Evolutionary conservation across 2,797 vertebrate genomes (phyloP).

Genomic region (Cirrhinus mrigala): DNA sequence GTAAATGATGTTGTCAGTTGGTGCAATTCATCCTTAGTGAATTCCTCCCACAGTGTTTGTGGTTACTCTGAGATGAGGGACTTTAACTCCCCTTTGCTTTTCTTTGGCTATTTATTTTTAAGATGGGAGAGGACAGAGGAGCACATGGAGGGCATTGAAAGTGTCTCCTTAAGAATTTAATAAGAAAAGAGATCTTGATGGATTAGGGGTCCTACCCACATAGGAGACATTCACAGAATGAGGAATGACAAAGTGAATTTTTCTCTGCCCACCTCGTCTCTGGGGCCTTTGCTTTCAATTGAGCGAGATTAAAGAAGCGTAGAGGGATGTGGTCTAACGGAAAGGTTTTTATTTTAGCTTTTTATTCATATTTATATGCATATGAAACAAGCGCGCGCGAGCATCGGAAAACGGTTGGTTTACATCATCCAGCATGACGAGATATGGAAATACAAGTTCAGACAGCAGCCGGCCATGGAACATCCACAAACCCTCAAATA

Average conservation of each 20-base stretch:
- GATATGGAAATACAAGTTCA: slow-evolving; percentile 34
- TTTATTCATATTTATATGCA: slow-evolving; percentile 86
- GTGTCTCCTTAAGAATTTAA: slow-evolving; percentile 85
- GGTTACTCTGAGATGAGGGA: slow-evolving; percentile 53
- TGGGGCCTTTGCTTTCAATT: slow-evolving; percentile 82
- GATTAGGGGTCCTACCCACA: slow-evolving; percentile 83
- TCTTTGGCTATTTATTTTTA: slow-evolving; percentile 81
- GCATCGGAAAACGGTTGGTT: slow-evolving; percentile 72
- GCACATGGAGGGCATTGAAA: slow-evolving; percentile 80
- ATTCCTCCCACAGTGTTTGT: slow-evolving; percentile 6
- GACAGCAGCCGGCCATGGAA: slow-evolving; percentile 10
- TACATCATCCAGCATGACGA: slow-evolving; percentile 56
- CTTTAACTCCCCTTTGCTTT: slow-evolving; percentile 72
- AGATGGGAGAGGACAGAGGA: slow-evolving; percentile 80
- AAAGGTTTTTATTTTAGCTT: slow-evolving; percentile 70
- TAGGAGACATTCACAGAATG: slow-evolving; percentile 84
- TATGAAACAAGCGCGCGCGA: slow-evolving; percentile 78
- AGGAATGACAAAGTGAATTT: slow-evolving; percentile 81
- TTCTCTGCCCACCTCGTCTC: slow-evolving; percentile 58
- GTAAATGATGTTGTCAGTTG: not conserved
- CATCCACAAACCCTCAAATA: slow-evolving; percentile 38
- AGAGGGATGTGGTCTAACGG: slow-evolving; percentile 74
- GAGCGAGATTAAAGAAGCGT: slow-evolving; percentile 81
- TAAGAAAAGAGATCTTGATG: slow-evolving; percentile 86
- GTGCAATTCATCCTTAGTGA: slow-evolving; percentile 13